phyloP scores from a whole-genome alignment of 2,888 invertebrate genomes.

The Nephrotoma appendiculata region DNA sequence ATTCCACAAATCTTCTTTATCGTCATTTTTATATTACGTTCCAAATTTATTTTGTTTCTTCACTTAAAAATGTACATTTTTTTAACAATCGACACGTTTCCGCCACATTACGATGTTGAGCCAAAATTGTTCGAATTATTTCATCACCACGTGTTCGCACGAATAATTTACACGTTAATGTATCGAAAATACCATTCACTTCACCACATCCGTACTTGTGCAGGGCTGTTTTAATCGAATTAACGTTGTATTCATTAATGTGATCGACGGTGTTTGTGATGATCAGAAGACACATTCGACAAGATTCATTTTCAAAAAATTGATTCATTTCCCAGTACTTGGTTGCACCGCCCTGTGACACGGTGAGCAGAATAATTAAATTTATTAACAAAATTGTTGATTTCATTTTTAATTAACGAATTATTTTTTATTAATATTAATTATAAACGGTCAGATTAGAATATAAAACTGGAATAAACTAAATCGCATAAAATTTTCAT shows the following conservation, averaged over 20 bases:
- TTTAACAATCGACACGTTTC: neutral
- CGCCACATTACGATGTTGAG: neutral
- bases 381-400: neutral
- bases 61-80: neutral
- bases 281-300: neutral
- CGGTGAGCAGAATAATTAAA: neutral
- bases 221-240: neutral
- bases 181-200: neutral
- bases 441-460: neutral
- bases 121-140: neutral
- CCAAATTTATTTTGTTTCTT: neutral
- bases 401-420: neutral
- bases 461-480: neutral
- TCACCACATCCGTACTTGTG: neutral
- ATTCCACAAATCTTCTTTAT: neutral
- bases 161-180: neutral
- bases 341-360: neutral
- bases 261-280: neutral
- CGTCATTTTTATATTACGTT: neutral
- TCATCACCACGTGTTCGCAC: neutral
- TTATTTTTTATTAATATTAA: neutral
- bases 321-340: neutral
- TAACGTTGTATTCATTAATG: neutral
- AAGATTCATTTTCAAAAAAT: neutral
- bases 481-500: neutral